Conservation (phyloP, 53 echinoderm and acorn worm genomes). For the Crossaster papposus region DNA sequence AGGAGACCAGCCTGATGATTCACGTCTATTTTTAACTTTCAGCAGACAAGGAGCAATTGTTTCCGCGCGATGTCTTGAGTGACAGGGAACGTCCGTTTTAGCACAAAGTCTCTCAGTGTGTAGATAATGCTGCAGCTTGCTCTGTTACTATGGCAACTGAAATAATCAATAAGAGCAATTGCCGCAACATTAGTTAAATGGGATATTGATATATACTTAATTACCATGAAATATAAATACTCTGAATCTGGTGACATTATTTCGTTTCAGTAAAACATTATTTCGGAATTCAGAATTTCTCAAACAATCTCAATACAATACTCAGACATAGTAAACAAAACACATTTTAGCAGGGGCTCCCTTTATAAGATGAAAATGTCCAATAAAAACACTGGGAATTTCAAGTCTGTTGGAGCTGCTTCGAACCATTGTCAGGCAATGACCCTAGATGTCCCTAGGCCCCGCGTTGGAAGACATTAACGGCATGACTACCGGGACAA, state of each 20-base stretch:
- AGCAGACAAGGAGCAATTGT: neutral
- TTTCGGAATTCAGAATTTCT: too few species aligned
- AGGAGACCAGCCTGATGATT: neutral
- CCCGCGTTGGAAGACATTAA: neutral
- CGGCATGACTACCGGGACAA: neutral
- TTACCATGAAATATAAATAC: too few species aligned
- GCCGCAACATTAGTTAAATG: neutral
- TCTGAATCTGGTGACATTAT: too few species aligned
- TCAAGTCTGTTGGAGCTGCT: neutral
- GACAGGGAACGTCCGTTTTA: neutral
- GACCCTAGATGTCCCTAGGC: conserved; percentile 20
- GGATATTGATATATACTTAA: too few species aligned
- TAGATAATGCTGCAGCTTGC: neutral
- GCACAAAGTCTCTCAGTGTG: neutral
- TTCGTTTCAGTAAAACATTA: too few species aligned
- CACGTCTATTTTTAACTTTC: neutral
- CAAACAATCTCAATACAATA: too few species aligned
- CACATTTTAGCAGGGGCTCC: too few species aligned
- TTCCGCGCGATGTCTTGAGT: neutral
- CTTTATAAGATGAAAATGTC: neutral
- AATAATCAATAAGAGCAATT: neutral
- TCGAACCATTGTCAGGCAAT: neutral
- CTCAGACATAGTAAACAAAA: too few species aligned
- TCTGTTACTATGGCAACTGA: neutral
- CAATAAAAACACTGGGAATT: neutral